Evolutionary conservation across 1,140 invertebrate species (phyloP).

Genomic region (Lasaia peninsularis): DNA sequence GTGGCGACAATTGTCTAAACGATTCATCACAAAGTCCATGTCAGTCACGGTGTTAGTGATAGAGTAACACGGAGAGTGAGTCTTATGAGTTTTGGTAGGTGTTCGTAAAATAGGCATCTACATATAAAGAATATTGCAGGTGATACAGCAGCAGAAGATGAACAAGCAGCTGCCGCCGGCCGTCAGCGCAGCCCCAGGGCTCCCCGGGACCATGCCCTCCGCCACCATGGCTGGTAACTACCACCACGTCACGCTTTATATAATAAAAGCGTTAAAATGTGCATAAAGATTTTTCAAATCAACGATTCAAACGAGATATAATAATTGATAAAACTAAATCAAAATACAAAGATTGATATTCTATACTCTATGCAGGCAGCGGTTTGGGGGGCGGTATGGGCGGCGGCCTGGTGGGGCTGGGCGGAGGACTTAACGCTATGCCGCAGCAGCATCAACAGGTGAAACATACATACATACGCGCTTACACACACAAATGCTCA

Average conservation of each 20-base stretch:
- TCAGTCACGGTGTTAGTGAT: too few relatives aligned
- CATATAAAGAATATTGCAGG: too few relatives aligned
- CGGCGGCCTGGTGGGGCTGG: conserved; percentile 26
- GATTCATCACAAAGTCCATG: too few relatives aligned
- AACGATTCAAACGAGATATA: too few relatives aligned
- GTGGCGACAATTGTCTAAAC: too few relatives aligned
- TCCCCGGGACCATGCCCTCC: conserved; percentile 24
- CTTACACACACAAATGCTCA: conserved; percentile 35
- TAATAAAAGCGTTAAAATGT: conserved; percentile 8
- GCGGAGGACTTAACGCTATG: conserved; percentile 21
- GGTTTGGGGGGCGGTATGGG: conserved; percentile 23
- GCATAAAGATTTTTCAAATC: too few relatives aligned
- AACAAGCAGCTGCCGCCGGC: conserved; percentile 50
- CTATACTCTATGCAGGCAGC: conserved; percentile 11
- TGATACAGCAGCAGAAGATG: conserved; percentile 73
- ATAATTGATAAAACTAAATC: too few relatives aligned
- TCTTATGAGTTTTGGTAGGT: too few relatives aligned
- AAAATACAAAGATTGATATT: too few relatives aligned
- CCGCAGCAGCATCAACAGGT: conserved; percentile 30
- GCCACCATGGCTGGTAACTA: conserved; percentile 45
- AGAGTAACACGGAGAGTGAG: too few relatives aligned
- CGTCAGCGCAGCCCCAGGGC: conserved; percentile 31
- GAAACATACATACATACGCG: background rate
- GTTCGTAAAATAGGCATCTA: too few relatives aligned
- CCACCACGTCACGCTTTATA: background rate